Conservation (phyloP, 2,113 vertebrate genomes). For the Tenebrosternarchus preto region DNA sequence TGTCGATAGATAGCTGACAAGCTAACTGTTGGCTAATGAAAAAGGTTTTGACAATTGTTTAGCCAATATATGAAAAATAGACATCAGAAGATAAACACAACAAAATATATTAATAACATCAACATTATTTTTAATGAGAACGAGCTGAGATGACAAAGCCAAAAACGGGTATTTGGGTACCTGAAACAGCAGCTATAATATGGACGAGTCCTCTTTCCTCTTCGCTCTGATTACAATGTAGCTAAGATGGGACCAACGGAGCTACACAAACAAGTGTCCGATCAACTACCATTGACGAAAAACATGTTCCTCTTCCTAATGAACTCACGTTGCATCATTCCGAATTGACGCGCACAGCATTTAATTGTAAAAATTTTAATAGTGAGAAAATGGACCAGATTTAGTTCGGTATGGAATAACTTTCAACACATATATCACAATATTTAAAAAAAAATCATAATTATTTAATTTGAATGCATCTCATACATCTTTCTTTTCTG, state of each 20-base stretch:
- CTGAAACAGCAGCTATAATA: constrained; percentile 82
- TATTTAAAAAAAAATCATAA: background rate
- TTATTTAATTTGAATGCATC: background rate
- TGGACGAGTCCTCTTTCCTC: constrained; percentile 73
- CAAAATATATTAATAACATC: background rate
- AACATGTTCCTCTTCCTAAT: constrained; percentile 35
- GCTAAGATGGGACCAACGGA: constrained; percentile 76
- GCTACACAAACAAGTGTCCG: constrained; percentile 59
- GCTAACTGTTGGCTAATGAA: constrained; percentile 51
- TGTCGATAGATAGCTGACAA: constrained; percentile 60
- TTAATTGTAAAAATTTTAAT: background rate
- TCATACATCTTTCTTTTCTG: background rate
- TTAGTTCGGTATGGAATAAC: background rate
- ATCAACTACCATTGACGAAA: constrained; percentile 50
- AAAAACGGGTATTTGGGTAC: constrained; percentile 64
- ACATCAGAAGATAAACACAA: background rate
- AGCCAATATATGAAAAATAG: constrained; percentile 7
- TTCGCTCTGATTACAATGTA: constrained; percentile 69
- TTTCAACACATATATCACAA: no score
- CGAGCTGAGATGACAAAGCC: constrained; percentile 54
- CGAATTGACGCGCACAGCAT: background rate
- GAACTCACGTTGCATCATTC: background rate
- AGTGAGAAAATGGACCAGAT: background rate
- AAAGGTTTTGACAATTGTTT: constrained; percentile 46
- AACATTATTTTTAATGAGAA: constrained; percentile 22